phyloP scores from a whole-genome alignment of 2,888 invertebrate genomes.

The Eupithecia centaureata region DNA sequence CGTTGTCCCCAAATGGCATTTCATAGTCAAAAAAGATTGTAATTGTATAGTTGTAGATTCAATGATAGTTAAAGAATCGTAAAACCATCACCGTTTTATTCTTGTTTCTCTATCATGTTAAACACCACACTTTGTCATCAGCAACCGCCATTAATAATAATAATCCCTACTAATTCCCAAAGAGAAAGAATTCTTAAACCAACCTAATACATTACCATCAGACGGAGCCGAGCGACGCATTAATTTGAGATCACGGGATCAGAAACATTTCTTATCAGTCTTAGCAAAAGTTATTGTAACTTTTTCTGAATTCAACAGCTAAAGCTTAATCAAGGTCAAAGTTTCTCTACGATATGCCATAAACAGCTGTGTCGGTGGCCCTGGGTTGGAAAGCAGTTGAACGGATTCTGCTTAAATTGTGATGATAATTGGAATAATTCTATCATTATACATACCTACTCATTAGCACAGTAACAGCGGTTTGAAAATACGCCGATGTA shows the following conservation, averaged over 20 bases:
- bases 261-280: constrained; percentile 11
- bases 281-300: not conserved
- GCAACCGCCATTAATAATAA: constrained; percentile 21
- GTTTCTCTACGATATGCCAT: not conserved
- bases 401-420: too few species aligned
- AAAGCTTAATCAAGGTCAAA: constrained; percentile 5
- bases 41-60: too few species aligned
- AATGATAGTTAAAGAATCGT: not conserved
- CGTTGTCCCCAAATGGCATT: too few species aligned
- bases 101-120: not conserved
- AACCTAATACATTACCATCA: constrained; percentile 26
- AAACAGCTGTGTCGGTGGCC: not conserved
- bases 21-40: too few species aligned
- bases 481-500: too few species aligned
- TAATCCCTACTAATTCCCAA: constrained; percentile 6
- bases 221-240: constrained; percentile 11
- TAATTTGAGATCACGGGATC: constrained; percentile 21
- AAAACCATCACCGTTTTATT: not conserved
- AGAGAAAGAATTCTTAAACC: constrained; percentile 20
- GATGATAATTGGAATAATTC: too few species aligned
- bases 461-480: too few species aligned
- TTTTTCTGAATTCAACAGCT: not conserved
- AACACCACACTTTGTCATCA: not conserved
- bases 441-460: too few species aligned
- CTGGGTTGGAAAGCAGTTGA: too few species aligned